Conservation (phyloP, 2,797 vertebrate genomes). For the Odontamblyopus rebecca region DNA sequence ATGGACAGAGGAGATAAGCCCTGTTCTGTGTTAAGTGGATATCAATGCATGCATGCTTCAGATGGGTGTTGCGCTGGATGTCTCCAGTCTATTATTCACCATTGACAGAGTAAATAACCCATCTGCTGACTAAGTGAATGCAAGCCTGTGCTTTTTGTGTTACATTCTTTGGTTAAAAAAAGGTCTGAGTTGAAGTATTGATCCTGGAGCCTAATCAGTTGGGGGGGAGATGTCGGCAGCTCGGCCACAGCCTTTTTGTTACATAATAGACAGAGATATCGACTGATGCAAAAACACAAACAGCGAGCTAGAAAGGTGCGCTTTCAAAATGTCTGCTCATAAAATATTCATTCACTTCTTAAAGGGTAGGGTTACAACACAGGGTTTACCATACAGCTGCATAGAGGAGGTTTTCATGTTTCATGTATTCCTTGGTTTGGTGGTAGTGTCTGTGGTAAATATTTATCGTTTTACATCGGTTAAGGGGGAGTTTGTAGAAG, state of each 20-base stretch:
- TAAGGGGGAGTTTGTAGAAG: no score
- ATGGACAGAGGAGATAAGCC: constrained; percentile 1
- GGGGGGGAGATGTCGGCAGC: not conserved
- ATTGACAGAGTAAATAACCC: not conserved
- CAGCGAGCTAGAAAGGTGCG: not conserved
- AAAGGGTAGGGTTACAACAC: not conserved
- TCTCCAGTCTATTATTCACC: not conserved
- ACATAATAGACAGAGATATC: not conserved
- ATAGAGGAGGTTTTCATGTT: not conserved
- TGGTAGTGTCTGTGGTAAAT: no score
- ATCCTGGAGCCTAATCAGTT: not conserved
- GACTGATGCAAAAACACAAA: not conserved
- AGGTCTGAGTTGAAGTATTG: constrained; percentile 3
- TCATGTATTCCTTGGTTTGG: no score
- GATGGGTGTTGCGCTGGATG: not conserved
- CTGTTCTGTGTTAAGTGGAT: constrained; percentile 3
- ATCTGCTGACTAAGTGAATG: constrained; percentile 1
- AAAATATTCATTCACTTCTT: not conserved
- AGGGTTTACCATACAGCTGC: not conserved
- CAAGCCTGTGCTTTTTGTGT: not conserved
- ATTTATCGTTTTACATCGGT: no score
- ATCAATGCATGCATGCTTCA: not conserved
- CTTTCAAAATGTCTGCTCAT: not conserved
- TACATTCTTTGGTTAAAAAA: not conserved
- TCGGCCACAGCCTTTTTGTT: not conserved